Percentiles rank a stretch among this genome's conserved stretches.
Conservation (phyloP, 2,797 vertebrate genomes). For the Melanotaenia maccullochi region DNA sequence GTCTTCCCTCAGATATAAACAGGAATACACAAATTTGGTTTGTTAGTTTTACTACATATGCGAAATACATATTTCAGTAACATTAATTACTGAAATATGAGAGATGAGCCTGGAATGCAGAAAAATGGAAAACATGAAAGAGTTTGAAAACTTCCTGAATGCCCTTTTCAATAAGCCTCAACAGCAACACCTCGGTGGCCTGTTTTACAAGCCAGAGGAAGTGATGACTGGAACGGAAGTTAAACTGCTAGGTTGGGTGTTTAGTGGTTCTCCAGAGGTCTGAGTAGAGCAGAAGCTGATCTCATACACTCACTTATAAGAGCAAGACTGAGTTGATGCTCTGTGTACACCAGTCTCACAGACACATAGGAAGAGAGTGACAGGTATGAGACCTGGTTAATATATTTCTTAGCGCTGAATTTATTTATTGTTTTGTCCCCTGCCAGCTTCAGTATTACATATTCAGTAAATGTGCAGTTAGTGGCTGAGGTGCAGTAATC, state of each 20-base stretch:
- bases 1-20: background rate
- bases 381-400: background rate
- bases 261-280: constrained; percentile 29
- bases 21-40: no score
- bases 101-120: background rate
- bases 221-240: constrained; percentile 16
- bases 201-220: background rate
- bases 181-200: background rate
- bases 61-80: background rate
- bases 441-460: background rate
- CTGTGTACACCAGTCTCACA: background rate
- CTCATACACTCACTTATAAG: constrained; percentile 4
- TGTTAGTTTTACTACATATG: background rate
- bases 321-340: constrained; percentile 4
- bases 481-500: constrained; percentile 7
- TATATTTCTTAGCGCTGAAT: background rate
- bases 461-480: constrained; percentile 9
- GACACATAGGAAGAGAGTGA: background rate
- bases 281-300: background rate
- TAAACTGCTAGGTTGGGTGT: background rate
- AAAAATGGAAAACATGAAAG: background rate
- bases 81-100: no score
- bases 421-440: background rate
- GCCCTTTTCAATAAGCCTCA: background rate
- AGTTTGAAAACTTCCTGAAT: background rate